phyloP scores from a whole-genome alignment of 2,888 invertebrate species.

The Liopterus haemorrhoidalis region DNA sequence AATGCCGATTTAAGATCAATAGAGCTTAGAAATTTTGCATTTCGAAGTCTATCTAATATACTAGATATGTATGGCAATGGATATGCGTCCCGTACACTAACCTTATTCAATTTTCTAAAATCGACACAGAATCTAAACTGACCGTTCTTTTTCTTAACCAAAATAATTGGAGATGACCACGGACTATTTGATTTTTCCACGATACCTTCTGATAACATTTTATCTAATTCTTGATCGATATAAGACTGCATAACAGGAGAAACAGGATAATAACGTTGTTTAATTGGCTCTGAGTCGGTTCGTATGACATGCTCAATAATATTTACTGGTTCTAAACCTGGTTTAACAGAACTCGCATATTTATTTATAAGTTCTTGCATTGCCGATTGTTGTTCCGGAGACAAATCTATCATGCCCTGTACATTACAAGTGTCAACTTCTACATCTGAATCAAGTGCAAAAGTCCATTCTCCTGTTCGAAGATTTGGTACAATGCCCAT shows the following conservation, averaged over 20 bases:
- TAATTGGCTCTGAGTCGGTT: constrained; percentile 14
- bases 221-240: constrained; percentile 26
- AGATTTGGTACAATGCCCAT: constrained; percentile 12
- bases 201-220: constrained; percentile 28
- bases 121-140: constrained; percentile 36
- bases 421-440: neutral
- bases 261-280: constrained; percentile 23
- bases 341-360: no score
- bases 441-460: neutral
- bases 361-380: constrained; percentile 2
- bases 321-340: constrained; percentile 8
- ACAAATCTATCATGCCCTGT: neutral
- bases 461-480: neutral
- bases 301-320: constrained; percentile 17
- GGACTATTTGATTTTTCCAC: constrained; percentile 33
- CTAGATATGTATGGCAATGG: constrained; percentile 34
- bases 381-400: neutral
- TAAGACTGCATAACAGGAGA: constrained; percentile 22
- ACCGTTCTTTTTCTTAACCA: constrained; percentile 33
- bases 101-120: constrained; percentile 35
- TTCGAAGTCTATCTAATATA: constrained; percentile 34
- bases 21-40: constrained; percentile 35
- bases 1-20: constrained; percentile 35
- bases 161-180: constrained; percentile 34
- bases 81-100: constrained; percentile 36